Base-by-base conservation (phyloP, 2,888 invertebrate species). In the Gari tellinella region DNA sequence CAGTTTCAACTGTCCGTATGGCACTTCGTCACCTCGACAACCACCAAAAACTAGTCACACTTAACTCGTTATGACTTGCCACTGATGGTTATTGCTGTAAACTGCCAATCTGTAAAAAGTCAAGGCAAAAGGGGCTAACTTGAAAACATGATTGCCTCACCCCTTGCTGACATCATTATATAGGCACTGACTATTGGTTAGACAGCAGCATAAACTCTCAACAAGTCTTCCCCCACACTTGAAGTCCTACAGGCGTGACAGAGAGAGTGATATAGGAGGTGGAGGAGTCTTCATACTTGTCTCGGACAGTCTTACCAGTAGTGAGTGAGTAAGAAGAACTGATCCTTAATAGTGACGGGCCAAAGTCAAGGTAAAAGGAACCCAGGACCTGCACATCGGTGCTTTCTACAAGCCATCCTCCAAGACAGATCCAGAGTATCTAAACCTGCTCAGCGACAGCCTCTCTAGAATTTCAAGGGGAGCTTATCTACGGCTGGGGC, bases 391-490 rank as follows among this genome's bases (percentile, higher is more conserved):
- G 8, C 65, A 69, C 31, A 38, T 62, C 19, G 65, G 70, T 25
- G 14, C 57, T 3, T 66, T 56, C 38, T 70, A 70, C 58, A 63
- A 49, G 31, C 76, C 72, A 10, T 67, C 76, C 25, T 46, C 46
- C 15, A 46, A n/a, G 10, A 58, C 66, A 7, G 53, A 51, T 25
- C 61, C 48, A 15, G 56, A 45, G 4, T 66, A 55, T 15, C 25
- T 48, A 10, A 23, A 17, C n/a, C 5, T n/a, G 1, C 21, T 53
- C 10, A n/a, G 21, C 5, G 26, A 23, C 3, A 26, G 19, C 17
- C 43, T 63, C 10, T 26, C 53, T 14, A 25, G 63, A 31, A 52
- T 63, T 8, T 53, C 53, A 3, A 52, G 37, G n/a, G 52, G 26
- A 17, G 45, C 46, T n/a, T 43, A 63, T 21, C 19, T 63, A 45